Evolutionary conservation across 1,140 invertebrate genomes (phyloP).

Genomic region (Mesaphorura yosii): DNA sequence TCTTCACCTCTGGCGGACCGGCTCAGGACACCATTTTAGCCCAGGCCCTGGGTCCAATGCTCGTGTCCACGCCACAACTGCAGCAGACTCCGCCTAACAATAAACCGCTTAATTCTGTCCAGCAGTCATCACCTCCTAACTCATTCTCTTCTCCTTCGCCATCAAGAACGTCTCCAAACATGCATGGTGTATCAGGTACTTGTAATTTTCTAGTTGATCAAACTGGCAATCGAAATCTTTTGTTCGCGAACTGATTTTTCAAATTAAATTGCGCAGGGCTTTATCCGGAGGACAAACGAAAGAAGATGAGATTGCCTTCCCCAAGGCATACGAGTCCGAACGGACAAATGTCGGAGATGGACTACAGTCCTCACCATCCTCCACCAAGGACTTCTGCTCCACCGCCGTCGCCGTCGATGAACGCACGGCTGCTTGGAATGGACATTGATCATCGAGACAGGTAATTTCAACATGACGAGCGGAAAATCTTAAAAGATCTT

Average conservation of each 20-base stretch:
- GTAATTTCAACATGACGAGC: neutral
- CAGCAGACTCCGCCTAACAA: slow-evolving; percentile 17
- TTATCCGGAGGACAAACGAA: slow-evolving; percentile 25
- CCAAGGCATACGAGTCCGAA: slow-evolving; percentile 29
- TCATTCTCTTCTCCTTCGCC: slow-evolving; percentile 33
- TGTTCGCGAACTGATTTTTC: too few species aligned
- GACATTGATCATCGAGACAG: slow-evolving; percentile 21
- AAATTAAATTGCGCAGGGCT: slow-evolving; percentile 18
- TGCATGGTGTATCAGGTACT: slow-evolving; percentile 12
- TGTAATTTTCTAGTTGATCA: too few species aligned
- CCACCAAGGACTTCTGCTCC: slow-evolving; percentile 25
- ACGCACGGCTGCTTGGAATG: slow-evolving; percentile 26
- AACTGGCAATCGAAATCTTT: too few species aligned
- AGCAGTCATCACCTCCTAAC: slow-evolving; percentile 32
- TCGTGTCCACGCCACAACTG: slow-evolving; percentile 21
- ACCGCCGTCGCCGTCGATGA: slow-evolving; percentile 26
- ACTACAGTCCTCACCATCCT: slow-evolving; percentile 25
- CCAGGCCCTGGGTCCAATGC: slow-evolving; percentile 27
- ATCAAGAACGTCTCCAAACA: slow-evolving; percentile 29
- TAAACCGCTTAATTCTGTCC: slow-evolving; percentile 30
- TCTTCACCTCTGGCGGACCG: slow-evolving; percentile 19
- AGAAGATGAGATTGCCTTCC: slow-evolving; percentile 26
- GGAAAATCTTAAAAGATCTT: neutral
- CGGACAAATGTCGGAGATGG: slow-evolving; percentile 25
- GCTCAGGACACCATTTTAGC: slow-evolving; percentile 29